Percentiles rank a stretch among this genome's conserved stretches.
These are phyloP conservation scores for Chiloscyllium punctatum DNA, from an alignment of 2,797 vertebrate species.

Conservation along the genomic window DNA sequence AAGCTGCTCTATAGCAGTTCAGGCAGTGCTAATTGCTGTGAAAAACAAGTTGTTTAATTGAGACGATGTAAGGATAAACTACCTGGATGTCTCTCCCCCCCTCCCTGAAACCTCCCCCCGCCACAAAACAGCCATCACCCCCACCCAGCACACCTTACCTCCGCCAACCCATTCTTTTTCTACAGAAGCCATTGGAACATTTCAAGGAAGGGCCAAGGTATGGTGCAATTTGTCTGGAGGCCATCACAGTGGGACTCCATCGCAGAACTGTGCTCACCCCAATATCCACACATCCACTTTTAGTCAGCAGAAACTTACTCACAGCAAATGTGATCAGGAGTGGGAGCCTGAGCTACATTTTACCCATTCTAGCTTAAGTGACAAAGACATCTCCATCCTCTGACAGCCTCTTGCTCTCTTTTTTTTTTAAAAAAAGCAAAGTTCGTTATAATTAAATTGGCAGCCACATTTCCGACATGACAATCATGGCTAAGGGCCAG, in stretches of 20 bases:
- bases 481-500: background rate
- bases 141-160: too few species aligned
- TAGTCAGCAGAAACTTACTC: background rate
- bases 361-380: background rate
- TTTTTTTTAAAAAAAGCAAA: background rate
- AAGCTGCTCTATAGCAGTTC: background rate
- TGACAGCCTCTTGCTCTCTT: background rate
- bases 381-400: background rate
- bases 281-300: background rate
- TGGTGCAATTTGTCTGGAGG: background rate
- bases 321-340: background rate
- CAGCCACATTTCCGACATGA: background rate
- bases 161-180: background rate
- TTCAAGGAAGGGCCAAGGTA: background rate
- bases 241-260: background rate
- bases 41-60: background rate
- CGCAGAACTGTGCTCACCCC: background rate
- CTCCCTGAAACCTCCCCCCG: too few species aligned
- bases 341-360: background rate
- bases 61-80: background rate
- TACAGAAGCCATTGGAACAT: background rate
- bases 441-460: background rate
- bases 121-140: too few species aligned
- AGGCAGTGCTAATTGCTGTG: background rate
- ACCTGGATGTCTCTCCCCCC: background rate